These are phyloP conservation scores for Peromyscus polionotus DNA, from an alignment of 2,113 vertebrate species.

Conservation along the genomic window DNA sequence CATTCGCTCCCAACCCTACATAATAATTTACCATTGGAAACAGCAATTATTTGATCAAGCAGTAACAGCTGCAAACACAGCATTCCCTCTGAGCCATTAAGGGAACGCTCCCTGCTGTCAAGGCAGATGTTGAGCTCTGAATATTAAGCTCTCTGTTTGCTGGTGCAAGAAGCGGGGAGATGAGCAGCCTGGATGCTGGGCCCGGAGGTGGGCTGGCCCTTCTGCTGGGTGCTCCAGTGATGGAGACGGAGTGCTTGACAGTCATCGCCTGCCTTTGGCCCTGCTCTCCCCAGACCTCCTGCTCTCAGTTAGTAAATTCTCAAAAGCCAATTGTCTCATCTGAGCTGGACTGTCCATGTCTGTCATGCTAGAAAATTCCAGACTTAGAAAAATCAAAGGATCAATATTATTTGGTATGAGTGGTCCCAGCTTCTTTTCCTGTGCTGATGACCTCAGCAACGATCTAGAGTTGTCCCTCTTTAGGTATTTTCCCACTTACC, in stretches of 20 bases:
- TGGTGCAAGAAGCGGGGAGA: neutral
- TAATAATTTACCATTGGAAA: slow-evolving; percentile 80
- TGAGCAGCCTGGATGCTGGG: neutral
- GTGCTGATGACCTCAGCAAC: neutral
- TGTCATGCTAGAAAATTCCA: slow-evolving; percentile 7
- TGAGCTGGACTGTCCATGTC: neutral
- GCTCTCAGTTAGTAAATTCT: neutral
- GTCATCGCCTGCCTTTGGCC: neutral
- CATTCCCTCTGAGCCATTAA: slow-evolving; percentile 65
- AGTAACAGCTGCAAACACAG: slow-evolving; percentile 79
- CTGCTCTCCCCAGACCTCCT: neutral
- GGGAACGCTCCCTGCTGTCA: slow-evolving; percentile 69
- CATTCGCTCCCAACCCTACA: slow-evolving; percentile 54
- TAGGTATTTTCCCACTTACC: neutral
- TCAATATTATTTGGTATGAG: neutral
- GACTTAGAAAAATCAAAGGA: neutral
- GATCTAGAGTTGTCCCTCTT: neutral
- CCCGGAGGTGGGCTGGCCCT: neutral
- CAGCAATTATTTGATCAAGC: slow-evolving; percentile 80
- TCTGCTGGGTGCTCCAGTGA: neutral
- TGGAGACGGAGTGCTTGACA: neutral
- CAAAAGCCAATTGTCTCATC: neutral
- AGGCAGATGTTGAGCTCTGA: slow-evolving; percentile 66
- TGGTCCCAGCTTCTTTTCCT: neutral
- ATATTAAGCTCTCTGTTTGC: slow-evolving; percentile 27